phyloP scores from a whole-genome alignment of 2,797 vertebrate species.

The Anguilla marmorata region DNA sequence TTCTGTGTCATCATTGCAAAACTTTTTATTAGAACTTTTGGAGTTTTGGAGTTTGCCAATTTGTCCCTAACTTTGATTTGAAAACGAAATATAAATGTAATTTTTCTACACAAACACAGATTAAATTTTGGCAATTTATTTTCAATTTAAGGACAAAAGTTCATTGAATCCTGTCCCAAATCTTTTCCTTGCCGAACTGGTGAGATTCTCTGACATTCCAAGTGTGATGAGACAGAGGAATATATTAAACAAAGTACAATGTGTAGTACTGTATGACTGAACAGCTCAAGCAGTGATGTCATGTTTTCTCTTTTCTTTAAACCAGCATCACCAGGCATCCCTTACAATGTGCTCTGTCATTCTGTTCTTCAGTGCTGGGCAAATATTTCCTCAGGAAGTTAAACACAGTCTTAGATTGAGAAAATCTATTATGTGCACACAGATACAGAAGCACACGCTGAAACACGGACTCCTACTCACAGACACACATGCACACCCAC shows the following conservation, averaged over 20 bases:
- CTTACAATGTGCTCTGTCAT: conserved; percentile 16
- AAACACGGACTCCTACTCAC: conserved; percentile 22
- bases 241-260: conserved; percentile 45
- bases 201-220: neutral
- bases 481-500: neutral
- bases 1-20: neutral
- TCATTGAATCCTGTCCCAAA: conserved; percentile 1
- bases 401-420: neutral
- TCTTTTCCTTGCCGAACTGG: neutral
- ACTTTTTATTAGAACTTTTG: neutral
- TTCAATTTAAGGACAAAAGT: neutral
- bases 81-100: no score
- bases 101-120: no score
- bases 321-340: conserved; percentile 10
- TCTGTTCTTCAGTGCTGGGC: neutral
- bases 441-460: neutral
- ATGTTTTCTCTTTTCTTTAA: neutral
- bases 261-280: conserved; percentile 40
- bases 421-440: neutral
- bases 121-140: neutral
- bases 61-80: neutral
- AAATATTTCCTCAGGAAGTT: conserved; percentile 15
- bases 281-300: neutral
- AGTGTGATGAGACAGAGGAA: conserved; percentile 36
- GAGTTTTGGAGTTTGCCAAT: neutral